Evolutionary conservation across 2,113 vertebrate genomes (phyloP).

Genomic region (Alaudala cheleensis): DNA sequence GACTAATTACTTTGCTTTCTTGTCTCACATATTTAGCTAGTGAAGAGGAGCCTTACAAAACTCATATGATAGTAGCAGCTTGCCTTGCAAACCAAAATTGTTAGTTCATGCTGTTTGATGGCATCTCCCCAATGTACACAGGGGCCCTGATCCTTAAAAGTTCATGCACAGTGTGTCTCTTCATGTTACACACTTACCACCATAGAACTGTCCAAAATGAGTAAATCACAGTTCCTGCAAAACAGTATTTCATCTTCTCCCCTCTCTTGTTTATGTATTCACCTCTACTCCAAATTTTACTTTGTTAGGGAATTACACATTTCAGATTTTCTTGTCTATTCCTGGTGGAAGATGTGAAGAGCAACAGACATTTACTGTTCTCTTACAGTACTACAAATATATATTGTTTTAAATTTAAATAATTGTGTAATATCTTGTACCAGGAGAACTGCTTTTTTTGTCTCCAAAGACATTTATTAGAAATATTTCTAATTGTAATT

Average conservation of each 20-base stretch:
- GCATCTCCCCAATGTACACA: neutral
- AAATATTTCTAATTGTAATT: neutral
- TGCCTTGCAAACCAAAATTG: neutral
- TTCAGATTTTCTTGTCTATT: neutral
- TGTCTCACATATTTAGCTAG: neutral
- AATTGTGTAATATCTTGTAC: neutral
- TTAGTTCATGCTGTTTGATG: neutral
- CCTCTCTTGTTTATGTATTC: neutral
- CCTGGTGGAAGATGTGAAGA: neutral
- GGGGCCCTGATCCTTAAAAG: neutral
- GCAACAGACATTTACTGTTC: neutral
- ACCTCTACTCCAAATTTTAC: neutral
- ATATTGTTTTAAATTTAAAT: neutral
- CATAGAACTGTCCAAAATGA: neutral
- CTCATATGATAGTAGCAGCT: neutral
- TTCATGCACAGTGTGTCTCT: neutral
- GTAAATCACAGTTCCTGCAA: neutral
- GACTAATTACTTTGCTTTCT: neutral
- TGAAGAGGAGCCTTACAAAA: neutral
- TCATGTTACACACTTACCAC: neutral
- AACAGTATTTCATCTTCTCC: neutral
- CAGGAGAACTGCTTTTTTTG: neutral
- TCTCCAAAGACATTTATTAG: neutral
- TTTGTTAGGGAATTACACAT: neutral
- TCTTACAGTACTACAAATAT: neutral